Conservation (phyloP, 1,140 invertebrate species). For the Meteorus sp. region DNA sequence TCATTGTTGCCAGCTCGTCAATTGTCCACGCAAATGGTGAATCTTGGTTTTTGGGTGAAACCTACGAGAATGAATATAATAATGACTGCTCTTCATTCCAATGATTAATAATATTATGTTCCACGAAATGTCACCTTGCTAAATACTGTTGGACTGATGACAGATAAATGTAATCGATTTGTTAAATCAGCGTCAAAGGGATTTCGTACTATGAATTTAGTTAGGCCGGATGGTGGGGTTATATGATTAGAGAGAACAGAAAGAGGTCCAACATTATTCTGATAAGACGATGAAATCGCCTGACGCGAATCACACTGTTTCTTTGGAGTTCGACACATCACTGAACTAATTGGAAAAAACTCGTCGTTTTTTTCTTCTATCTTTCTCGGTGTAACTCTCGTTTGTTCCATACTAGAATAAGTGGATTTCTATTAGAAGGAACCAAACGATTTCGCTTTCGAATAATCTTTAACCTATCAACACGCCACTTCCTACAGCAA, state of each 20-base stretch:
- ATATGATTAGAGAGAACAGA: constrained; percentile 39
- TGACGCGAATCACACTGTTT: neutral
- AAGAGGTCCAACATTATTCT: constrained; percentile 26
- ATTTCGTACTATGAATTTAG: constrained; percentile 52
- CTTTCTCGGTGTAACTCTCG: neutral
- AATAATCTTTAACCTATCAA: no score
- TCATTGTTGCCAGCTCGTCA: constrained; percentile 59
- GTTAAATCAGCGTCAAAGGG: constrained; percentile 54
- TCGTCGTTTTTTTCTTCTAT: neutral
- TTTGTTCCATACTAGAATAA: constrained; percentile 6
- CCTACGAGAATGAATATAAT: constrained; percentile 27
- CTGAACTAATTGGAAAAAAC: neutral
- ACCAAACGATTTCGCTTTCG: no score
- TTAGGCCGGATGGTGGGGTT: constrained; percentile 52
- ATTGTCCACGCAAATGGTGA: constrained; percentile 62
- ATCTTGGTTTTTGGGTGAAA: constrained; percentile 35
- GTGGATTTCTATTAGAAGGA: neutral
- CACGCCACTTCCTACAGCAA: no score
- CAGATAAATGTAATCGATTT: constrained; percentile 51
- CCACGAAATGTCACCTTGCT: constrained; percentile 38
- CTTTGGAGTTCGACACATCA: constrained; percentile 3
- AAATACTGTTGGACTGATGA: constrained; percentile 55
- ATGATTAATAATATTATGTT: neutral
- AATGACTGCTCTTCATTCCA: neutral
- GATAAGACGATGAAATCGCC: constrained; percentile 24